These are phyloP conservation scores for Trigoniulus corallinus DNA, from an alignment of 1,140 invertebrate species.

Conservation along the genomic window DNA sequence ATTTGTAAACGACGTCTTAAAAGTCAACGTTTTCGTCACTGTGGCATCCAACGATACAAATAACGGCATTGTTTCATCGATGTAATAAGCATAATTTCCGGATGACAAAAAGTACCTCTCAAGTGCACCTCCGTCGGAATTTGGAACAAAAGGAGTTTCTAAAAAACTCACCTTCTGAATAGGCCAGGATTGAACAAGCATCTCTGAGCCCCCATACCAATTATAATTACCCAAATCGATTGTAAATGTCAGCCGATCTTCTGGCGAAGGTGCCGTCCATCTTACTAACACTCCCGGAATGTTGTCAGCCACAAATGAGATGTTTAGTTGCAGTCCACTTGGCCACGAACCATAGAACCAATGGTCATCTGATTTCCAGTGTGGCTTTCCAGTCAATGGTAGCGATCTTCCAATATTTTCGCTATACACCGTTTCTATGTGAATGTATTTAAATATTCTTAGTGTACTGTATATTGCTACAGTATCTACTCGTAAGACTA, in stretches of 20 bases:
- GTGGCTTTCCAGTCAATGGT: not conserved
- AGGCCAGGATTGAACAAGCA: constrained; percentile 27
- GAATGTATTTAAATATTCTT: too few relatives aligned
- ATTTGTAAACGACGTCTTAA: constrained; percentile 22
- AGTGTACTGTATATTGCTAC: too few relatives aligned
- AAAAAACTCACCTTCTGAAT: constrained; percentile 19
- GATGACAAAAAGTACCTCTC: constrained; percentile 63
- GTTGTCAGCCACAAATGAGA: not conserved
- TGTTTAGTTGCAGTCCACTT: not conserved
- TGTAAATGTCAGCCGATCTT: not conserved
- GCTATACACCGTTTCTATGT: too few relatives aligned
- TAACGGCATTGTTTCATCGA: constrained; percentile 33
- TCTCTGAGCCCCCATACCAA: constrained; percentile 28
- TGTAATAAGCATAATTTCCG: constrained; percentile 37
- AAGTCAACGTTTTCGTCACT: constrained; percentile 29
- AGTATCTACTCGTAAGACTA: too few relatives aligned
- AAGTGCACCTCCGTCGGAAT: constrained; percentile 34
- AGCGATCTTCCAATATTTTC: too few relatives aligned
- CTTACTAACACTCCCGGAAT: not conserved
- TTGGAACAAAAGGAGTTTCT: constrained; percentile 17
- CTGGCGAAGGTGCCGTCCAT: not conserved
- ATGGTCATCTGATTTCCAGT: not conserved
- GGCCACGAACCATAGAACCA: not conserved
- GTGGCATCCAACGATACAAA: constrained; percentile 48
- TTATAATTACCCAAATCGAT: constrained; percentile 12